Evolutionary conservation across 2,888 invertebrate species (phyloP).

Genomic region (Pilophorus perplexus): DNA sequence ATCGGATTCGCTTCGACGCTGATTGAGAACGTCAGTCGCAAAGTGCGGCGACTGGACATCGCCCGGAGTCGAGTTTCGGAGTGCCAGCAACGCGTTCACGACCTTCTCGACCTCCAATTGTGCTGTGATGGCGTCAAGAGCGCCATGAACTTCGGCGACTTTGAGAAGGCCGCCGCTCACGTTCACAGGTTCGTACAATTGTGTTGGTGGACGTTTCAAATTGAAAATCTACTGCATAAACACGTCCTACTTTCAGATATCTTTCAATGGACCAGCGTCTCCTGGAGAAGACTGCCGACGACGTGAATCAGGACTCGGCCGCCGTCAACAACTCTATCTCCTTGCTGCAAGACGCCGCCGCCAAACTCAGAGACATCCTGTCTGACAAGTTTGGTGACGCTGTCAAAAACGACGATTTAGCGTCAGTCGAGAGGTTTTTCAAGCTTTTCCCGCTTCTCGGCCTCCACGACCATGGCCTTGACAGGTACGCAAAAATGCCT

Average conservation of each 20-base stretch:
- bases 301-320: constrained; percentile 69
- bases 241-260: too few species aligned
- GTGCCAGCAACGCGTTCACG: constrained; percentile 90
- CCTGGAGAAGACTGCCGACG: constrained; percentile 70
- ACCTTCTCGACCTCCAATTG: constrained; percentile 88
- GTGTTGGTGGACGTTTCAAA: too few species aligned
- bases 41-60: constrained; percentile 88
- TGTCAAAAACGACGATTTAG: constrained; percentile 79
- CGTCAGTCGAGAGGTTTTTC: constrained; percentile 90
- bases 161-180: constrained; percentile 94
- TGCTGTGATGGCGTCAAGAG: constrained; percentile 97
- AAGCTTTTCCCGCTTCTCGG: constrained; percentile 95
- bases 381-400: constrained; percentile 87
- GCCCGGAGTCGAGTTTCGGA: constrained; percentile 90
- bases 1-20: constrained; percentile 82
- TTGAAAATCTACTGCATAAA: too few species aligned
- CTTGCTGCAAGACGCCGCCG: constrained; percentile 72
- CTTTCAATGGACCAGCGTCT: constrained; percentile 86
- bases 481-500: too few species aligned
- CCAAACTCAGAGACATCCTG: constrained; percentile 67
- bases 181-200: too few species aligned
- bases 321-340: constrained; percentile 69
- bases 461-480: constrained; percentile 84
- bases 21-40: constrained; percentile 91
- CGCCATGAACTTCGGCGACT: constrained; percentile 91